phyloP scores from a whole-genome alignment of 2,113 vertebrate genomes.

The Lasiurus borealis region DNA sequence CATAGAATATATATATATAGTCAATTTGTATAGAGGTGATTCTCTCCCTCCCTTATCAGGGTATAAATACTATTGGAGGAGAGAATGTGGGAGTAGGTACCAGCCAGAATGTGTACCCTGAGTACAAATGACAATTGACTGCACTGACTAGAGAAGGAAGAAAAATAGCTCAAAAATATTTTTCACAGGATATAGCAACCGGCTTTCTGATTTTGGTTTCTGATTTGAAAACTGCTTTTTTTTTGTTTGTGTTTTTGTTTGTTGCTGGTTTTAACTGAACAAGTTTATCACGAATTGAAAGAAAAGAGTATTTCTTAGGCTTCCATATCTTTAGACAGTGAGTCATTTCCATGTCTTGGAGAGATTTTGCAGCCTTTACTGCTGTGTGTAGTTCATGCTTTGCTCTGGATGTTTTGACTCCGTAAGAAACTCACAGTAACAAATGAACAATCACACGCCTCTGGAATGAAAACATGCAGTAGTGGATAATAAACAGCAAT shows the following conservation, averaged over 20 bases:
- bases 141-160: not conserved
- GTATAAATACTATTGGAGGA: not conserved
- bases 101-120: not conserved
- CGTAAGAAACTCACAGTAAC: constrained; percentile 14
- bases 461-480: constrained; percentile 42
- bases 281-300: not conserved
- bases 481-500: constrained; percentile 5
- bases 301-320: constrained; percentile 15
- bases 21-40: not conserved
- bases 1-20: not conserved
- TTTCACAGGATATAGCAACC: not conserved
- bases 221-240: constrained; percentile 5
- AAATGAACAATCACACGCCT: constrained; percentile 64
- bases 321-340: not conserved
- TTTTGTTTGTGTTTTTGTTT: not conserved
- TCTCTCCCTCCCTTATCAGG: not conserved
- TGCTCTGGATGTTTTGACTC: constrained; percentile 75
- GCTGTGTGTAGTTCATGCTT: constrained; percentile 61
- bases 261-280: constrained; percentile 28
- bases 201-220: constrained; percentile 51
- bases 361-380: constrained; percentile 58
- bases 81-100: not conserved
- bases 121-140: not conserved
- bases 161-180: not conserved
- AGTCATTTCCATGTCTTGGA: constrained; percentile 61